Conservation (phyloP, 92 coral and sea anemone species). For the Isaurus tuberculatus region DNA sequence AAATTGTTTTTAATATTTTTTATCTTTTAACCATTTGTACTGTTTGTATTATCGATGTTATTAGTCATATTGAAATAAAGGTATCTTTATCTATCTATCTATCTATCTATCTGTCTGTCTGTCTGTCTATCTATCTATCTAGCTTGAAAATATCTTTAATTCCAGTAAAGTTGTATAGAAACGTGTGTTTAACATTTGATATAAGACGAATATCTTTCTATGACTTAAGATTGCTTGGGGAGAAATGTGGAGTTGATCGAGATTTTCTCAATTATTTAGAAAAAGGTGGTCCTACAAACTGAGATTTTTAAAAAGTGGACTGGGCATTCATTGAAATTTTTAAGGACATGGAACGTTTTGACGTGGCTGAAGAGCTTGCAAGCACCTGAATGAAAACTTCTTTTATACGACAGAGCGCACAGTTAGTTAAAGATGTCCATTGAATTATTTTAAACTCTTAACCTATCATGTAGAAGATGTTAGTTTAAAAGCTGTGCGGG, state of each 20-base stretch:
- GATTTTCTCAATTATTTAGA: conserved; percentile 20
- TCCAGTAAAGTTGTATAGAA: neutral
- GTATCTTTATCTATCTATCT: no score
- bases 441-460: no score
- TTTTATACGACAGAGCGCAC: neutral
- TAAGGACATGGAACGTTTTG: conserved; percentile 21
- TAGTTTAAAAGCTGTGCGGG: no score
- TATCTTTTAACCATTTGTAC: no score
- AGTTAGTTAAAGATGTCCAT: no score
- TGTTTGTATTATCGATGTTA: no score
- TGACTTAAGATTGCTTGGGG: conserved; percentile 57
- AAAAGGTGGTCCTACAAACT: conserved; percentile 38
- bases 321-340: conserved; percentile 38
- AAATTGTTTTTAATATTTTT: no score
- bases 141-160: neutral
- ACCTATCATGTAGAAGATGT: no score
- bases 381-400: neutral
- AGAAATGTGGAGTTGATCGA: conserved; percentile 28
- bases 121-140: no score
- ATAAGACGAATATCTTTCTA: neutral
- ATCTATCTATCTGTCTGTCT: no score
- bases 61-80: no score
- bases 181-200: conserved; percentile 4
- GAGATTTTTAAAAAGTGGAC: conserved; percentile 44
- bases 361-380: conserved; percentile 38